Percentiles rank a stretch among this genome's conserved stretches.
phyloP scores from a whole-genome alignment of 2,888 invertebrate species.

The Pandemis heparana region DNA sequence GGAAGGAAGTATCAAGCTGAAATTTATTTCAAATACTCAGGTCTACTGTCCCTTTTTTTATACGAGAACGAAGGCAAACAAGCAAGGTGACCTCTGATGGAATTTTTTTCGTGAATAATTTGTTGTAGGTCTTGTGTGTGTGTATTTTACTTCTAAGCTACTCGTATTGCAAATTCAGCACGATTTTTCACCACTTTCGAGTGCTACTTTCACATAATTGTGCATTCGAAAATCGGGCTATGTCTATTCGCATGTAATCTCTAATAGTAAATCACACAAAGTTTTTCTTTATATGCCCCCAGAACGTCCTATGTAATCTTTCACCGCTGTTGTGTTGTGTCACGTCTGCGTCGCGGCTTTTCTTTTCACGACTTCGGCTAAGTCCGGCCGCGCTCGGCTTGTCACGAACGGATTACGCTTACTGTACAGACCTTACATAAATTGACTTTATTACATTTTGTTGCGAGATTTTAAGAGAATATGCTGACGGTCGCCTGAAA shows the following conservation, averaged over 20 bases:
- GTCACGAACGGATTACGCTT: slow-evolving; percentile 41
- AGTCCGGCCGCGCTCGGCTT: slow-evolving; percentile 33
- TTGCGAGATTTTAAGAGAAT: not conserved
- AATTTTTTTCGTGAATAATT: too few relatives aligned
- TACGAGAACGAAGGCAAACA: too few relatives aligned
- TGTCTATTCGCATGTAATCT: not conserved
- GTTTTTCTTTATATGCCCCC: slow-evolving; percentile 2
- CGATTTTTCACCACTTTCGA: too few relatives aligned
- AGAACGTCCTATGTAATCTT: slow-evolving; percentile 19
- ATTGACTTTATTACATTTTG: slow-evolving; percentile 21
- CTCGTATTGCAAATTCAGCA: too few relatives aligned
- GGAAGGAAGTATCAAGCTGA: too few relatives aligned
- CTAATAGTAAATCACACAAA: not conserved
- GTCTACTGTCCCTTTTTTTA: too few relatives aligned
- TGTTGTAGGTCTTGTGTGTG: too few relatives aligned
- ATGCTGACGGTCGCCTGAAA: not conserved
- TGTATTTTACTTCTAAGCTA: too few relatives aligned
- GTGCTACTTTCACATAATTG: too few relatives aligned
- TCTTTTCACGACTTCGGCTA: slow-evolving; percentile 35
- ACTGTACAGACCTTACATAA: slow-evolving; percentile 30
- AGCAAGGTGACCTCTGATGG: too few relatives aligned
- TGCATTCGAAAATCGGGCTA: too few relatives aligned
- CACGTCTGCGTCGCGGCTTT: slow-evolving; percentile 33
- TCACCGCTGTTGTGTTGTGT: slow-evolving; percentile 28
- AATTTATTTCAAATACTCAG: too few relatives aligned